Evolutionary conservation across 35 echinoderm and acorn worm genomes (phyloP), one percentile per base, ranked within the genome.

Genomic region (Ptychodera flava): DNA sequence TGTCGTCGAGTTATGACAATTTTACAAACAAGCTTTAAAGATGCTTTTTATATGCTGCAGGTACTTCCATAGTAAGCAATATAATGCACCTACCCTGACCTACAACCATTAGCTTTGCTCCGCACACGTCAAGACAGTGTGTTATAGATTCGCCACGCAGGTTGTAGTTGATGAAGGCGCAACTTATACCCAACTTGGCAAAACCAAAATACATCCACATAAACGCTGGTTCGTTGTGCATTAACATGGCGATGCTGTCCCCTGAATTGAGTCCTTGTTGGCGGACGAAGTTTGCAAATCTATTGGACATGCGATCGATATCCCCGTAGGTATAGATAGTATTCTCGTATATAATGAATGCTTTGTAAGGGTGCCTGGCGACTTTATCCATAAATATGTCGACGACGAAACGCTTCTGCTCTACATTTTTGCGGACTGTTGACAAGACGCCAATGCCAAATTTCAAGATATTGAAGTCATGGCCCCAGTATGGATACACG

Each of bases 141-240:
- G 93, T 27, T 0, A 97, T 33, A 2, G 95, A 83, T 35, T 83
- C 78, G 15, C 89, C 92, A 76, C 87, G 53, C 10, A 97, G 83
- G 36, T 97, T 85, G 31, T 88, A 89, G 77, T 97, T 97, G 38
- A 97, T 34, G 27, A 97, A 80, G 1, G 89, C 89, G 14, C 38
- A 33, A n/a, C 76, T 91, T 28, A 93, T 82, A 15, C 95, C 95
- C 1, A 93, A 77, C 81, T 97, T 97, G 15, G 35, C 83, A 27
- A 97, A 87, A 1, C 86, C 95, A 30, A 97, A 34, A 78, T 84
- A 97, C 0, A 79, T 81, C 38, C 78, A 86, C 1, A 93, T 37
- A 85, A 87, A 97, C 0, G 80, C 90, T 2, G 95, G 92, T 33
- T 91, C 89, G 36, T 97, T 97, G 36, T 89, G 38, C 92, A 97